Evolutionary conservation across 2,113 vertebrate genomes (phyloP).

Genomic region (Gorsachius goisagi): DNA sequence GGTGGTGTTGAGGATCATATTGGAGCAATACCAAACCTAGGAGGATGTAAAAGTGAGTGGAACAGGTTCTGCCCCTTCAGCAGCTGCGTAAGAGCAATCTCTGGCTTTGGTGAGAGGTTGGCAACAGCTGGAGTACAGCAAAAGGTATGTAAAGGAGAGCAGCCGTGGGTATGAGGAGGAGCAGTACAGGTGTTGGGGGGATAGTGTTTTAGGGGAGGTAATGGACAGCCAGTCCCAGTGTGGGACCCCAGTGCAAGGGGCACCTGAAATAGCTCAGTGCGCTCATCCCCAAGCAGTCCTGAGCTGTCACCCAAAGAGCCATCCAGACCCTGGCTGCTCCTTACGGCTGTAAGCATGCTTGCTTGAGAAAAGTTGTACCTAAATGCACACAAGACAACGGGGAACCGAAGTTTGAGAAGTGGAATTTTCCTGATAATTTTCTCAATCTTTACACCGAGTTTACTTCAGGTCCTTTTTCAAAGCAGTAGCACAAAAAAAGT

Average conservation of each 20-base stretch:
- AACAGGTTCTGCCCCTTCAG: background rate
- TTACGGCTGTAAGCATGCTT: background rate
- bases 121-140: background rate
- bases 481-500: background rate
- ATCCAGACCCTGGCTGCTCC: background rate
- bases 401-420: background rate
- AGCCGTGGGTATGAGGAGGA: background rate
- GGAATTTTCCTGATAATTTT: background rate
- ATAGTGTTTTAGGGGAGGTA: background rate
- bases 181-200: background rate
- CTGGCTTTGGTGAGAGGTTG: background rate
- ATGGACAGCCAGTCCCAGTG: background rate
- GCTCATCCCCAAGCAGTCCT: background rate
- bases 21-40: background rate
- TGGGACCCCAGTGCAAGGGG: background rate
- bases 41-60: background rate
- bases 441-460: background rate
- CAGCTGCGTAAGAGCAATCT: background rate
- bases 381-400: background rate
- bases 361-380: background rate
- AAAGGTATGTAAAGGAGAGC: background rate
- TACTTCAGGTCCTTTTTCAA: constrained; percentile 6
- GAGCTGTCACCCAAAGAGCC: background rate
- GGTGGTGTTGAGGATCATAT: background rate
- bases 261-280: background rate